Conservation (phyloP, 2,888 invertebrate genomes). For the Pachydiplax longipennis region DNA sequence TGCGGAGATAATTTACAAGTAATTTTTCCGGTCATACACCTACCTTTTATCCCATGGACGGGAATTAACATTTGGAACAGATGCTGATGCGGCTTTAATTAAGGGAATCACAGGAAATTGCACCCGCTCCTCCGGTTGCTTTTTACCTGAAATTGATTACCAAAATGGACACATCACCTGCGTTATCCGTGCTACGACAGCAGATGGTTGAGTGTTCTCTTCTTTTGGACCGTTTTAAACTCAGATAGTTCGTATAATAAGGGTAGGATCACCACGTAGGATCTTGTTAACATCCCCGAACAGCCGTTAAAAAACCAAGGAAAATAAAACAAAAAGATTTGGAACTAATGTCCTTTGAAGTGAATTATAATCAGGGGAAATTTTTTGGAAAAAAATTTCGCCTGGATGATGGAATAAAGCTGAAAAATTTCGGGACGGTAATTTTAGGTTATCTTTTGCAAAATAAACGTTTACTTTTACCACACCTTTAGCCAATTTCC, state of each 20-base stretch:
- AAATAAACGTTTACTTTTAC: neutral
- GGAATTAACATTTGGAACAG: neutral
- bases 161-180: neutral
- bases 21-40: neutral
- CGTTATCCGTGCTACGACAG: neutral
- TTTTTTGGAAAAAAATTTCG: neutral
- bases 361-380: neutral
- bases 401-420: neutral
- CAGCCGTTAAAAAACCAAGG: neutral
- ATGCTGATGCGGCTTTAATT: neutral
- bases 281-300: neutral
- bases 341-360: neutral
- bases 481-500: neutral
- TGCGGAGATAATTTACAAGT: neutral
- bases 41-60: neutral
- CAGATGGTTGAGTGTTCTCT: neutral
- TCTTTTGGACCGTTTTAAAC: neutral
- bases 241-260: neutral
- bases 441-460: neutral
- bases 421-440: neutral
- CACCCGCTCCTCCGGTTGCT: neutral
- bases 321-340: neutral
- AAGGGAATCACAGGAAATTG: neutral
- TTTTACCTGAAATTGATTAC: neutral
- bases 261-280: neutral